Evolutionary conservation across 2,797 vertebrate genomes (phyloP), one percentile per base, ranked within the genome.

Genomic region (Gymnoscopelus microlampas): DNA sequence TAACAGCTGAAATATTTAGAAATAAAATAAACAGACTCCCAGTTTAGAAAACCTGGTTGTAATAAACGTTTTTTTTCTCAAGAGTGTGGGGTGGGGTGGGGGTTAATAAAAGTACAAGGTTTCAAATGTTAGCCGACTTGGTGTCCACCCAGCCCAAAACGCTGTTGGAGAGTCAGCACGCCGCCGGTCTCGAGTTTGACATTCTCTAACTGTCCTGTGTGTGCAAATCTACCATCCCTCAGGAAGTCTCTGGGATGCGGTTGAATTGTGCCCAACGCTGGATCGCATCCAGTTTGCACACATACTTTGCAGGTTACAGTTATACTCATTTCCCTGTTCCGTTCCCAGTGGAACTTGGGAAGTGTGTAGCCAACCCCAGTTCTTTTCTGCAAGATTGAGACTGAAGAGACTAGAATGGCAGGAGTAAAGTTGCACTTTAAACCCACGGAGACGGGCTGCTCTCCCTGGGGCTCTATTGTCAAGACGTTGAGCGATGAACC

Each of bases 401-500:
- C 23, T 63, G 49, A 78, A 39, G 53, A 58, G 51, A 0, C 4
- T 29, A 19, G 4, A n/a, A 65, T n/a, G 35, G 12, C 49, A 44
- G 50, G 26, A 59, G 9, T 64, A 7, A 66, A 76, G 66, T 69
- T 73, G 62, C 59, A 58, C 57, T 74, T 70, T 4, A 69, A 11
- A 72, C 70, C 79, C 72, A 32, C 44, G 29, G 71, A 78, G 73
- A 78, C 70, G 10, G 70, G 12, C 54, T 74, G 0, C 15, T 63
- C 47, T 71, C 75, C 63, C 14, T 3, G 11, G 62, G 68, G 70
- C 68, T 73, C 29, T n/a, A 58, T 62, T 79, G 73, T 81, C 53
- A 50, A n/a, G 58, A 73, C 47, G 53, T n/a, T 50, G 68, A 80
- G 39, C 47, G 70, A 80, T 78, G 70, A 61, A 71, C 71, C 66